These are phyloP conservation scores for Sebastes cheni DNA, from an alignment of 2,797 vertebrate genomes.

Conservation along the genomic window DNA sequence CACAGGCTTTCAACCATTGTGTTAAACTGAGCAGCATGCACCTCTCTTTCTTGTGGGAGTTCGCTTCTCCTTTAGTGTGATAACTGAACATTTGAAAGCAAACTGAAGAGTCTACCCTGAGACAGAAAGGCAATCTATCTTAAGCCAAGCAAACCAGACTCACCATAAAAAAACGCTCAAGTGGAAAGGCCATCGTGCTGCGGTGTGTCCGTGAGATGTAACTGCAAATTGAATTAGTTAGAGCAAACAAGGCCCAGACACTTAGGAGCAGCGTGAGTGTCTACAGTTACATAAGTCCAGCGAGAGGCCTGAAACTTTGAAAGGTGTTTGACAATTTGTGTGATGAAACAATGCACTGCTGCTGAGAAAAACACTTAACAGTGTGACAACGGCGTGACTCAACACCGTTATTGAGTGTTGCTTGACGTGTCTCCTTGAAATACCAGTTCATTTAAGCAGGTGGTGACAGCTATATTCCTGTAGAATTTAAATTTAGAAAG, in stretches of 20 bases:
- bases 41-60: neutral
- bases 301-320: slow-evolving; percentile 2
- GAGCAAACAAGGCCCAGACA: slow-evolving; percentile 12
- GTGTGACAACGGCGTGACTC: slow-evolving; percentile 31
- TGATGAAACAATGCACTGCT: slow-evolving; percentile 1
- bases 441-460: slow-evolving; percentile 12
- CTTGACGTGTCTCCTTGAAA: slow-evolving; percentile 19
- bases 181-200: slow-evolving; percentile 14
- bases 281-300: neutral
- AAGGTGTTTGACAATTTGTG: slow-evolving; percentile 19
- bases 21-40: neutral
- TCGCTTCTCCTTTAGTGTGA: slow-evolving; percentile 1
- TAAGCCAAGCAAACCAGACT: slow-evolving; percentile 1
- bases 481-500: neutral
- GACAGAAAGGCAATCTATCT: slow-evolving; percentile 14
- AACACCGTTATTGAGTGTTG: slow-evolving; percentile 5
- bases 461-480: neutral
- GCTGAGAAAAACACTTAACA: slow-evolving; percentile 20
- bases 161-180: slow-evolving; percentile 14
- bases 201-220: neutral
- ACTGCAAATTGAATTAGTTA: slow-evolving; percentile 17
- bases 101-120: slow-evolving; percentile 16
- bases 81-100: slow-evolving; percentile 27
- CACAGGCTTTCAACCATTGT: neutral
- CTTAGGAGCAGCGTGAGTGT: neutral